Evolutionary conservation across 2,888 invertebrate species (phyloP), one percentile per base, ranked within the genome.

Genomic region (Dolomedes plantarius): DNA sequence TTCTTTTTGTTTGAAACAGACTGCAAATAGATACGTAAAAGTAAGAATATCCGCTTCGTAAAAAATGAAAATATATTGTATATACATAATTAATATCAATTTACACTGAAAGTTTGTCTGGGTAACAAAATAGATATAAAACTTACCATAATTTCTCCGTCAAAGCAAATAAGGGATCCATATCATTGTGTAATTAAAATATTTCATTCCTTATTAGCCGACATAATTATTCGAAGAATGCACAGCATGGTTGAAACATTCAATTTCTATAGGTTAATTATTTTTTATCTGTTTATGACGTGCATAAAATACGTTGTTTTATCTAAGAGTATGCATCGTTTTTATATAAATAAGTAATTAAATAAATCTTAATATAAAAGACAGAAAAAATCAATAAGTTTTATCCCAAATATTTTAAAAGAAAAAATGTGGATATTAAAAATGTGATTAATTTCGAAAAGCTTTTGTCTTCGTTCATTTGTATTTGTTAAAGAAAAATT

Each of bases 401-500:
- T 1, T 50, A 19, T 50, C n/a, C 16, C 50, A 6, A n/a, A n/a
- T 19, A 16, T 50, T 50, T 50, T 36, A 7, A 7, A 9, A 9
- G 36, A 9, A 5, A 36, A 36, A 7, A 36, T 9, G 36, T 62
- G 62, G 23, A 27, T 68, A 68, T 68, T 68, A 68, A 68, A 68
- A 68, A 68, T 23, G 39, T 23, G 68, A 68, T 68, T 68, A 68
- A 39, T 36, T 68, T 68, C 68, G n/a, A 23, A 68, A 39, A 68
- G 68, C 36, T 68, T 39, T 68, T 62, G 0, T 62, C 50, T 62
- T 32, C n/a, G 1, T 2, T 68, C 1, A 36, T 36, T 68, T 68
- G 68, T 36, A 11, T 68, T 31, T 67, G 29, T 67, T 67, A 67
- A 67, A 67, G 31, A 32, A n/a, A 50, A 19, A 16, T 50, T n/a